Base-by-base conservation (phyloP, 1,140 invertebrate species). In the Pomacea maculata region DNA sequence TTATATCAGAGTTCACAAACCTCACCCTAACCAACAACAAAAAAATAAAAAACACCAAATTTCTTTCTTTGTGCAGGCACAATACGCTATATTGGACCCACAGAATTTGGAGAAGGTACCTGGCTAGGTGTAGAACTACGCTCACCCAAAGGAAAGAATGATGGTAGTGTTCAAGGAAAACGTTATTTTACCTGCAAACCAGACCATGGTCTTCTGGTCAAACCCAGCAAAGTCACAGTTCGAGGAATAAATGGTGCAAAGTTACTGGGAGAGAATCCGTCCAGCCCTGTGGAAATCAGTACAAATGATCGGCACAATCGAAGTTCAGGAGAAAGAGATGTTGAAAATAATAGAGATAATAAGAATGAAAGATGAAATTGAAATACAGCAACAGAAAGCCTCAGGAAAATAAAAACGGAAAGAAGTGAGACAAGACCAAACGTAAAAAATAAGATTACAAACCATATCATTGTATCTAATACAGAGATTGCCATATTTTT, bases 111-210 rank as follows among this genome's bases (percentile, higher is more conserved):
- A 55, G 92, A 92, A 55, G 93, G 93, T 9, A 86, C 92, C 7
- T 94, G 93, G 93, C 85, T 93, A 12, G 93, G 93, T 54, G 89
- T 93, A 12, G 93, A 93, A 86, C 85, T 94, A 64, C 81, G 92
- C 57, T 88, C 89, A 68, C 85, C 92, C 10, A 91, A 91, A 80
- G 93, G 93, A 17, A 92, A 92, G 80, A 92, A 93, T 83, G 92
- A 93, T 83, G 93, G 93, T 4, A 88, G 84, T 45, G 92, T 94
- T 11, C 88, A 91, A 55, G 92, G 91, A 9, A 89, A 89, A 72
- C 86, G 92, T 25, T 93, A 93, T 86, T 94, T 93, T 85, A 88
- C 83, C 6, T 93, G 93, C 85, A 89, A 88, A 79, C 87, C 90
- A n/a, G 87, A 91, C 76, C 91, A 93, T 87, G 93, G 92, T 55